These are phyloP conservation scores for Xylocopa sonorina DNA, from an alignment of 1,140 invertebrate genomes.

Conservation along the genomic window DNA sequence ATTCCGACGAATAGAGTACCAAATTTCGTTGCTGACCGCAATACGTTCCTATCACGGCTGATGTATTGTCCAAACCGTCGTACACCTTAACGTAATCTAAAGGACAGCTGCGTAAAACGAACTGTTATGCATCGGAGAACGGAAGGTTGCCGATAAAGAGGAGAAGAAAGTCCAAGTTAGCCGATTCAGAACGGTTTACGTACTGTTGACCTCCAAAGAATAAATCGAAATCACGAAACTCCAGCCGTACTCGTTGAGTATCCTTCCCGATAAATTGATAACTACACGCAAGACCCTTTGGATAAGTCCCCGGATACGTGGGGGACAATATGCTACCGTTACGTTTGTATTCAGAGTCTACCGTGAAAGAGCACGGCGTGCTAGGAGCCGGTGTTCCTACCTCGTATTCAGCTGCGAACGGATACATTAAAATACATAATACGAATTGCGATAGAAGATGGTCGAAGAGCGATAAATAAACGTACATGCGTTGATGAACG, in stretches of 20 bases:
- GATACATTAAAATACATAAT: neutral
- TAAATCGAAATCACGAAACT: slow-evolving; percentile 99
- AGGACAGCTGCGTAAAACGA: slow-evolving; percentile 92
- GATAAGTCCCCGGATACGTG: slow-evolving; percentile 99
- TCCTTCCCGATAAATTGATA: slow-evolving; percentile 96
- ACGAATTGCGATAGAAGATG: too few species aligned
- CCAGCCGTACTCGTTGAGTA: slow-evolving; percentile 95
- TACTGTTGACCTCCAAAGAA: slow-evolving; percentile 99
- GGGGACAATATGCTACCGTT: slow-evolving; percentile 96
- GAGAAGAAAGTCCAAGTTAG: too few species aligned
- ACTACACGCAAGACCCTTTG: slow-evolving; percentile 95
- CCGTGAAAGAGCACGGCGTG: slow-evolving; percentile 92
- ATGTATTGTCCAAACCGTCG: slow-evolving; percentile 93
- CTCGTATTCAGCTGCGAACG: slow-evolving; percentile 90
- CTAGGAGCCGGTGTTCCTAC: slow-evolving; percentile 92
- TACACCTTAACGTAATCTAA: slow-evolving; percentile 98
- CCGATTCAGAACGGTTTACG: slow-evolving; percentile 82
- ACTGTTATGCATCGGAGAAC: too few species aligned
- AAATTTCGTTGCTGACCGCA: slow-evolving; percentile 98
- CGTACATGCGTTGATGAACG: slow-evolving; percentile 97
- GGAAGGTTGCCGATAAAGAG: neutral
- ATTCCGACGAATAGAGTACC: slow-evolving; percentile 95
- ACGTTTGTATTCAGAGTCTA: slow-evolving; percentile 88
- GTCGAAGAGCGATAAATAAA: slow-evolving; percentile 69
- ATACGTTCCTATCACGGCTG: slow-evolving; percentile 97